Conservation (phyloP, 2,888 invertebrate genomes). For the Troides oblongomaculatus region DNA sequence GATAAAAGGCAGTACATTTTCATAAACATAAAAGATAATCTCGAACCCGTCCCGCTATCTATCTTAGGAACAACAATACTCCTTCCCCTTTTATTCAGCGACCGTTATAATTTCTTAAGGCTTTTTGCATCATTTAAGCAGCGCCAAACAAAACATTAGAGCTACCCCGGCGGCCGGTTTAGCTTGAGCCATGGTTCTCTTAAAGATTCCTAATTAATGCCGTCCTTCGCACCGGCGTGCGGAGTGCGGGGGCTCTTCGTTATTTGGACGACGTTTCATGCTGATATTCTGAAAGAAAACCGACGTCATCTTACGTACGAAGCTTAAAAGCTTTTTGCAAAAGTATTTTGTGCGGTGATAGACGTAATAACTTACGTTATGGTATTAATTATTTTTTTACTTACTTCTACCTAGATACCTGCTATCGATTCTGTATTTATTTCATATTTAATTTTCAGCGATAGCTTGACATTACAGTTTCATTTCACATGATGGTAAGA, state of each 20-base stretch:
- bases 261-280: slow-evolving; percentile 37
- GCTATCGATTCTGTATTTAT: no score
- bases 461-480: no score
- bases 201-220: slow-evolving; percentile 29
- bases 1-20: neutral
- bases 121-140: slow-evolving; percentile 62
- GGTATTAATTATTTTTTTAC: no score
- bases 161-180: slow-evolving; percentile 38
- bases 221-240: slow-evolving; percentile 5
- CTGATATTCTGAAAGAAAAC: slow-evolving; percentile 42
- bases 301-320: slow-evolving; percentile 37
- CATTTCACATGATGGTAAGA: no score
- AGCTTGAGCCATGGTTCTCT: slow-evolving; percentile 38
- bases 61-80: slow-evolving; percentile 28
- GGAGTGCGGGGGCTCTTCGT: slow-evolving; percentile 32
- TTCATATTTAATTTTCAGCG: no score
- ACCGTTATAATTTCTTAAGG: slow-evolving; percentile 39
- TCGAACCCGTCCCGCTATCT: slow-evolving; percentile 25
- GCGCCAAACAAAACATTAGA: slow-evolving; percentile 51
- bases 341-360: neutral
- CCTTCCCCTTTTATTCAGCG: slow-evolving; percentile 20
- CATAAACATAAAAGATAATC: slow-evolving; percentile 17
- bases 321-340: neutral
- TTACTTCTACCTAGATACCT: no score
- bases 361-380: no score